Conservation (phyloP, 2,113 vertebrate genomes). For the Circaetus cinerascens region DNA sequence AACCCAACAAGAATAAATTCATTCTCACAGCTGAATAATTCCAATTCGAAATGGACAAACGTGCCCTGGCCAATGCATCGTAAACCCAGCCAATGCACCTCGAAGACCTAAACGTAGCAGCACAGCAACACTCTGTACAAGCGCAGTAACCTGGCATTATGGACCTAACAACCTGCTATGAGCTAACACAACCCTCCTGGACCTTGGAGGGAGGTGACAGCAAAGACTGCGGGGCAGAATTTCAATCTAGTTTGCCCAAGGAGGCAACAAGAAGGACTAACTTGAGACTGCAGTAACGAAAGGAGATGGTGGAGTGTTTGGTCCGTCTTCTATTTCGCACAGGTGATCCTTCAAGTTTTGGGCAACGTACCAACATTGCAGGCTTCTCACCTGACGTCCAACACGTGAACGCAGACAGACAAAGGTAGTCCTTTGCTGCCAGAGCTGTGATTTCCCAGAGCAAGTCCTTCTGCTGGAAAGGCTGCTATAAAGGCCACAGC, state of each 20-base stretch:
- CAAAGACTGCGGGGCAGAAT: background rate
- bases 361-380: rapidly evolving
- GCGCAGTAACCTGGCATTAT: background rate
- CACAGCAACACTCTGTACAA: background rate
- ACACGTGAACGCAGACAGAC: background rate
- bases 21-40: background rate
- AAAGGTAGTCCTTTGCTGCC: background rate
- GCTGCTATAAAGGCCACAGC: background rate
- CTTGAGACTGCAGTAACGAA: background rate
- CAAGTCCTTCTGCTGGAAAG: background rate
- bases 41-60: background rate
- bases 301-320: background rate
- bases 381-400: background rate
- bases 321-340: background rate
- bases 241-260: background rate
- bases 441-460: background rate
- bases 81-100: background rate
- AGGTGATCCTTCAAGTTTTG: background rate
- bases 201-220: background rate
- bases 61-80: rapidly evolving
- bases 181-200: background rate
- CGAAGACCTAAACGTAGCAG: background rate
- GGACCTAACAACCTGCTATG: no score
- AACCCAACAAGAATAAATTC: background rate
- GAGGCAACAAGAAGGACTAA: no score